Percentiles rank a stretch among this genome's conserved stretches.
Evolutionary conservation across 1,140 invertebrate genomes (phyloP).

Genomic region (Drosophila persimilis): DNA sequence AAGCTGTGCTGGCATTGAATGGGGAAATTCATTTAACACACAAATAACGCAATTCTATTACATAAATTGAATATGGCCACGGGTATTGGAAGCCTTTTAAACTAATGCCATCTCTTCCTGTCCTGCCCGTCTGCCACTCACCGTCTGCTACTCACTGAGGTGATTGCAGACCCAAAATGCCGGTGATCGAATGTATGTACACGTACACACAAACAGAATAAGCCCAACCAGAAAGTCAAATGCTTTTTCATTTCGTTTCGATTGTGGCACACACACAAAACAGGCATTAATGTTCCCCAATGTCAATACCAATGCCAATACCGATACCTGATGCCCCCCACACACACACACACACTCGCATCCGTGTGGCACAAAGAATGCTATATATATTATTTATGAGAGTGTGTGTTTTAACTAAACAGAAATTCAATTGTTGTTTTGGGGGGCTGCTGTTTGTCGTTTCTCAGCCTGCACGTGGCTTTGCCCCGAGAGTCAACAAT

Average conservation of each 20-base stretch:
- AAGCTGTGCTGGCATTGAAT: constrained; percentile 9
- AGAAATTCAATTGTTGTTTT: constrained; percentile 76
- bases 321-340: constrained; percentile 26
- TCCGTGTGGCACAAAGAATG: constrained; percentile 6
- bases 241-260: constrained; percentile 58
- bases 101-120: constrained; percentile 25
- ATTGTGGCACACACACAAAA: constrained; percentile 50
- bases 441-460: constrained; percentile 24
- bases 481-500: constrained; percentile 44
- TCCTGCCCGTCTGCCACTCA: constrained; percentile 30
- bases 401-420: constrained; percentile 69
- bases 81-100: constrained; percentile 56
- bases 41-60: constrained; percentile 67
- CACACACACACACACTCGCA: constrained; percentile 14
- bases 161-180: constrained; percentile 49
- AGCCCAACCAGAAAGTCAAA: constrained; percentile 71
- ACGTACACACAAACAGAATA: constrained; percentile 29
- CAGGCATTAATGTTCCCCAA: constrained; percentile 29
- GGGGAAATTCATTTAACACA: constrained; percentile 34
- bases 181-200: constrained; percentile 46
- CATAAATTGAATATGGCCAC: constrained; percentile 72
- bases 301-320: constrained; percentile 8
- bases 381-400: constrained; percentile 51
- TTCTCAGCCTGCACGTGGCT: constrained; percentile 56
- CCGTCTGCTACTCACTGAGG: constrained; percentile 8